Base-by-base conservation (phyloP, 1,140 invertebrate species). In the Papilio dardanus region DNA sequence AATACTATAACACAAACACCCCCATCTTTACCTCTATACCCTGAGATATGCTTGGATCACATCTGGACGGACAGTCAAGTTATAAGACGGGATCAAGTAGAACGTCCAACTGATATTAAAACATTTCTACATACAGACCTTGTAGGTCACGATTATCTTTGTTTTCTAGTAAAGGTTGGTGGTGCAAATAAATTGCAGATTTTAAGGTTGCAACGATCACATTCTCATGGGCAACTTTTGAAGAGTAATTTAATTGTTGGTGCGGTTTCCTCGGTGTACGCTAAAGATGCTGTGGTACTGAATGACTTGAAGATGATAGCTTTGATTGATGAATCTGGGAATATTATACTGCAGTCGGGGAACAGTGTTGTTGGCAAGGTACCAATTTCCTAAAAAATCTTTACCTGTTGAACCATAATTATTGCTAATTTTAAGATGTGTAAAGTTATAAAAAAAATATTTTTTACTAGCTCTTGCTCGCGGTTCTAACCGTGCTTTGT, bases 271-370 rank as follows among this genome's bases (percentile, higher is more conserved):
- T 95, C 94, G 33, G 95, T 99, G 62, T 90, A 95, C 54, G 98
- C 97, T 0, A 97, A 96, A 88, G 97, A 98, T 95, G 98, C 97
- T 37, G 95, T 97, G 14, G 95, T 95, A 76, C 93, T 99, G 74
- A 94, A 96, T 28, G 96, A 97, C 88, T 90, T 98, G 75, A 96
- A 97, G 76, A 96, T 98, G 96, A 96, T 98, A 54, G 96, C 97
- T 0, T 94, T 97, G 28, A 94, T 99, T 33, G 98, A 98, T 93
- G 94, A 96, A 28, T 95, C 94, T 66, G 96, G 96, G 12, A 96
- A 95, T 78, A 94, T 99, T n/a, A 94, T 96, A n/a, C 91, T 99
- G 16, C 98, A 98, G 88, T 97, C 97, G 4, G 98, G 98, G 16
- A 94, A 96, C 2, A 95, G 94, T 50, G 94, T 96, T 78, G 95